These are phyloP conservation scores for Gymnocypris eckloni DNA, from an alignment of 2,797 vertebrate genomes.

Conservation along the genomic window DNA sequence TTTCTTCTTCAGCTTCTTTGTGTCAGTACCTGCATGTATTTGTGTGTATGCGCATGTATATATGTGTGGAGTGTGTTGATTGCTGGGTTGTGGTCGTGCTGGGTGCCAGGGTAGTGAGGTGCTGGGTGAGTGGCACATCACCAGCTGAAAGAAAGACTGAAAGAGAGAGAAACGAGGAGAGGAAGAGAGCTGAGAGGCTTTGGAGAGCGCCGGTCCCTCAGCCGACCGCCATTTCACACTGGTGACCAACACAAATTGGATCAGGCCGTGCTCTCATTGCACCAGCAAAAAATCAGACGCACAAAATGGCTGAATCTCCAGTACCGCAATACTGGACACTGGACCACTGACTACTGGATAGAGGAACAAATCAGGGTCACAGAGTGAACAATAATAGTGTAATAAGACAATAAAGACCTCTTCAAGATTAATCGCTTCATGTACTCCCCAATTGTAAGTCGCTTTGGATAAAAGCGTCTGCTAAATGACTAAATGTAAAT, in stretches of 20 bases:
- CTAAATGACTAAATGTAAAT: too few relatives aligned
- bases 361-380: not conserved
- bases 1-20: not conserved
- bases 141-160: slow-evolving; percentile 44
- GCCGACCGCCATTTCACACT: slow-evolving; percentile 79
- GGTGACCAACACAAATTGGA: slow-evolving; percentile 85
- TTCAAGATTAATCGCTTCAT: too few relatives aligned
- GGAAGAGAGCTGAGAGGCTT: slow-evolving; percentile 54
- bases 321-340: slow-evolving; percentile 40
- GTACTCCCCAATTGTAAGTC: too few relatives aligned
- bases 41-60: slow-evolving; percentile 20
- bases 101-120: slow-evolving; percentile 50
- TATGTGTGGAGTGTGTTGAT: slow-evolving; percentile 37
- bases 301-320: slow-evolving; percentile 64
- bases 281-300: slow-evolving; percentile 72
- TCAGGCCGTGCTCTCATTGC: slow-evolving; percentile 81
- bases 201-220: slow-evolving; percentile 58
- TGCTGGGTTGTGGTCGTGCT: slow-evolving; percentile 46
- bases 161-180: slow-evolving; percentile 42
- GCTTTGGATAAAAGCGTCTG: too few relatives aligned
- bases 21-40: slow-evolving; percentile 14
- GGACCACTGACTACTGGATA: slow-evolving; percentile 19
- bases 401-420: not conserved
- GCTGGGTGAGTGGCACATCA: slow-evolving; percentile 54
- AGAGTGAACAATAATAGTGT: slow-evolving; percentile 1